phyloP scores from a whole-genome alignment of 1,140 invertebrate species.

The Asbolus verrucosus region DNA sequence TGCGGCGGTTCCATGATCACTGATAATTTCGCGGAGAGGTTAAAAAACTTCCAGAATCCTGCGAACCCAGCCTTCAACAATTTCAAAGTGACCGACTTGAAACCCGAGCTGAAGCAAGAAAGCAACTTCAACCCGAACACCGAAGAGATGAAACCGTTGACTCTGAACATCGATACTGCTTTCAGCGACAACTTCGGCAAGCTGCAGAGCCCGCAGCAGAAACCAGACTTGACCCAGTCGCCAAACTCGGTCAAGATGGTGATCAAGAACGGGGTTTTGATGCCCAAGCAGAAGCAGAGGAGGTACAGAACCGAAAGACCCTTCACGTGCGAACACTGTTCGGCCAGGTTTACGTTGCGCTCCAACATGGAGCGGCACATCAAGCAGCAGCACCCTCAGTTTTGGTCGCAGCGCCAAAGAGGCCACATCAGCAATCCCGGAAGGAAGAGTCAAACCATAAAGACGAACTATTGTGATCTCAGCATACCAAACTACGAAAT shows the following conservation, averaged over 20 bases:
- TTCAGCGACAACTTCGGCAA: constrained; percentile 54
- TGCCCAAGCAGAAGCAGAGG: constrained; percentile 91
- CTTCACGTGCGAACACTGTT: constrained; percentile 89
- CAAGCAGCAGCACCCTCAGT: constrained; percentile 92
- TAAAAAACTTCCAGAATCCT: constrained; percentile 52
- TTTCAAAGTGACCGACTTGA: constrained; percentile 40
- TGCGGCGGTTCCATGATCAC: constrained; percentile 75
- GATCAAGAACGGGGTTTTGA: constrained; percentile 88
- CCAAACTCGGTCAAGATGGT: constrained; percentile 86
- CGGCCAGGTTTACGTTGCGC: constrained; percentile 87
- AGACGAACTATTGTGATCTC: constrained; percentile 58
- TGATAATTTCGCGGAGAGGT: constrained; percentile 65
- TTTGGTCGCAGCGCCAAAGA: constrained; percentile 83
- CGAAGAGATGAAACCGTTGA: constrained; percentile 60
- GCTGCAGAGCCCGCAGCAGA: constrained; percentile 59
- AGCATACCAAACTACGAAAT: constrained; percentile 59
- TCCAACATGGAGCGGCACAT: constrained; percentile 95
- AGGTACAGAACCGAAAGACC: constrained; percentile 92
- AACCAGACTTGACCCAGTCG: constrained; percentile 62
- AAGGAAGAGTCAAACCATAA: constrained; percentile 64
- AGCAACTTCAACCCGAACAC: constrained; percentile 17
- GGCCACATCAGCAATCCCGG: constrained; percentile 67
- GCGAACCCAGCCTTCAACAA: constrained; percentile 28
- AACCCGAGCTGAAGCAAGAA: constrained; percentile 39
- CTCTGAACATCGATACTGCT: constrained; percentile 53